Evolutionary conservation across 2,113 vertebrate genomes (phyloP).

Genomic region (Hemiscyllium ocellatum): DNA sequence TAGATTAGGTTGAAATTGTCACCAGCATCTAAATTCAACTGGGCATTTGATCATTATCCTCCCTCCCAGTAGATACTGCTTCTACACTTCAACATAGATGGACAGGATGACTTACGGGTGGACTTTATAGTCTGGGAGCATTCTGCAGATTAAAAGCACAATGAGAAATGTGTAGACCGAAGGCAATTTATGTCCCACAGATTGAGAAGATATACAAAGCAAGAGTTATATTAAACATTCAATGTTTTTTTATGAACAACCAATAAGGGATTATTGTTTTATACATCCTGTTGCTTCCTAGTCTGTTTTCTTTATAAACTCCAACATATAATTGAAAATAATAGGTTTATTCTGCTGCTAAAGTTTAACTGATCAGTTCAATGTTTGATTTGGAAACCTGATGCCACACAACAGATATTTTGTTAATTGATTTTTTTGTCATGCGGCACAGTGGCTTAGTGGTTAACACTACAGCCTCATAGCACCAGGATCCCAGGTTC

Average conservation of each 20-base stretch:
- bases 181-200: not conserved
- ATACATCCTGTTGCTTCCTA: not conserved
- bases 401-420: not conserved
- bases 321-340: not conserved
- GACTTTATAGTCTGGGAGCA: not conserved
- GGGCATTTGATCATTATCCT: not conserved
- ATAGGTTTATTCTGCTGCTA: not conserved
- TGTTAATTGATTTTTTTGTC: not conserved
- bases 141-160: not conserved
- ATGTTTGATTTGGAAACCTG: not conserved
- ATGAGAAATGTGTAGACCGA: not conserved
- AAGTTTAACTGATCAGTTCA: not conserved
- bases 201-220: not conserved
- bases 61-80: not conserved
- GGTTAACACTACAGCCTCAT: no score
- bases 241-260: not conserved
- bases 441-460: not conserved
- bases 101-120: not conserved
- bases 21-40: not conserved
- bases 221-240: not conserved
- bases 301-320: conserved; percentile 6
- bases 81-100: not conserved
- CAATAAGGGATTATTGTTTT: conserved; percentile 3
- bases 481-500: no score
- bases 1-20: not conserved